Percentiles rank a stretch among this genome's conserved stretches.
Evolutionary conservation across 2,797 vertebrate genomes (phyloP).

Genomic region (Oreochromis mossambicus): DNA sequence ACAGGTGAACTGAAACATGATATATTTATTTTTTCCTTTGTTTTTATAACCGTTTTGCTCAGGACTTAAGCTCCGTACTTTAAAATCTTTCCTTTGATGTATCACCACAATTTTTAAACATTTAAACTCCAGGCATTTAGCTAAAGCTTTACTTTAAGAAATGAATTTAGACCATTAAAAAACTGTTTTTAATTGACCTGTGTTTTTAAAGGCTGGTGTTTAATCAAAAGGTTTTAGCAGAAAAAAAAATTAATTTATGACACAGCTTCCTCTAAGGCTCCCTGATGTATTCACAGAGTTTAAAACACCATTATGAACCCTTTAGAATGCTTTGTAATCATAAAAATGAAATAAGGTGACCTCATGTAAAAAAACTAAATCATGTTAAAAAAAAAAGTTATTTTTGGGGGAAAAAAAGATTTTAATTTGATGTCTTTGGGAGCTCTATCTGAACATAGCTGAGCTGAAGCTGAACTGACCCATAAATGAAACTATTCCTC

Average conservation of each 20-base stretch:
- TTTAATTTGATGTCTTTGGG: neutral
- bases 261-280: neutral
- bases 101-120: neutral
- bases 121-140: slow-evolving; percentile 5
- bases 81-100: slow-evolving; percentile 23
- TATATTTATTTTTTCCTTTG: slow-evolving; percentile 1
- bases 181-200: neutral
- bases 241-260: slow-evolving; percentile 17
- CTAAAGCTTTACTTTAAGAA: neutral
- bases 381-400: neutral
- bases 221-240: slow-evolving; percentile 11
- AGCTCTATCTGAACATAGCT: neutral
- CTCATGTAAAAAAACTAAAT: neutral
- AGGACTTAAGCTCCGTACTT: slow-evolving; percentile 26
- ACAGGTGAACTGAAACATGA: slow-evolving; percentile 30
- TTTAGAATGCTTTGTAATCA: slow-evolving; percentile 26
- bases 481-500: neutral
- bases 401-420: neutral
- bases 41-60: slow-evolving; percentile 21
- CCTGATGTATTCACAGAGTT: neutral
- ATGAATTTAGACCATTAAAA: neutral
- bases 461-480: neutral
- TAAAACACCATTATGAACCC: slow-evolving; percentile 17
- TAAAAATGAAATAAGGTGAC: slow-evolving; percentile 11
- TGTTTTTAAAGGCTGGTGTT: slow-evolving; percentile 17